Percentiles rank a stretch among this genome's conserved stretches.
Evolutionary conservation across 2,797 vertebrate genomes (phyloP).

Genomic region (Sebastes nivosus): DNA sequence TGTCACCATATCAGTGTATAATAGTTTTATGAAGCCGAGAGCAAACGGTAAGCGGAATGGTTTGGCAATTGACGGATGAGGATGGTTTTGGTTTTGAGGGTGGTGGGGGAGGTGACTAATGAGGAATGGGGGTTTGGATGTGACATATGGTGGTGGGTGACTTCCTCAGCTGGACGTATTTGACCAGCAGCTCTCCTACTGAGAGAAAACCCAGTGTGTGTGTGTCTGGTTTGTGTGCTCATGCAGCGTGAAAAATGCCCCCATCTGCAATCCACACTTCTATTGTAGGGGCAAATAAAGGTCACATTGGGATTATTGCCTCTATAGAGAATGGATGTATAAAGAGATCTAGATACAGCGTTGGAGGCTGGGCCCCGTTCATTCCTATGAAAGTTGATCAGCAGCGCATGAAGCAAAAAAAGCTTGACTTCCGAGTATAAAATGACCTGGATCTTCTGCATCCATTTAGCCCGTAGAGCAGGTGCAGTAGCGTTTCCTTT

Average conservation of each 20-base stretch:
- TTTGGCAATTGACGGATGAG: neutral
- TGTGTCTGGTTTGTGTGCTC: constrained; percentile 43
- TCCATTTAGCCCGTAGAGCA: too few species aligned
- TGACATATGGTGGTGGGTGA: constrained; percentile 73
- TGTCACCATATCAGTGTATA: constrained; percentile 19
- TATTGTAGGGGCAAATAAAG: constrained; percentile 58
- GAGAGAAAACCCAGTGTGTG: constrained; percentile 41
- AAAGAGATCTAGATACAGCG: too few species aligned
- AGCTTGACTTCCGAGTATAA: too few species aligned
- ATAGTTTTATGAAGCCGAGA: neutral
- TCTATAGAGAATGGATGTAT: neutral
- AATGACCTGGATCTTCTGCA: too few species aligned
- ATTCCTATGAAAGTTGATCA: too few species aligned
- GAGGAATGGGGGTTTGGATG: constrained; percentile 1
- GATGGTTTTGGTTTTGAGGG: neutral
- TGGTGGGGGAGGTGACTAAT: constrained; percentile 2
- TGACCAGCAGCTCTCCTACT: constrained; percentile 54
- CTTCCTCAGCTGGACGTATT: constrained; percentile 66
- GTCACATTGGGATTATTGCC: constrained; percentile 37
- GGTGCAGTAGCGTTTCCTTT: too few species aligned
- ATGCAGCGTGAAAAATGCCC: constrained; percentile 52
- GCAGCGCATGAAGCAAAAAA: too few species aligned
- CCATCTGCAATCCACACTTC: constrained; percentile 63
- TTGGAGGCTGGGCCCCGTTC: too few species aligned
- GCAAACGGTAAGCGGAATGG: neutral